Base-by-base conservation (phyloP, 2,113 vertebrate genomes). In the Pogonocichla stellata region DNA sequence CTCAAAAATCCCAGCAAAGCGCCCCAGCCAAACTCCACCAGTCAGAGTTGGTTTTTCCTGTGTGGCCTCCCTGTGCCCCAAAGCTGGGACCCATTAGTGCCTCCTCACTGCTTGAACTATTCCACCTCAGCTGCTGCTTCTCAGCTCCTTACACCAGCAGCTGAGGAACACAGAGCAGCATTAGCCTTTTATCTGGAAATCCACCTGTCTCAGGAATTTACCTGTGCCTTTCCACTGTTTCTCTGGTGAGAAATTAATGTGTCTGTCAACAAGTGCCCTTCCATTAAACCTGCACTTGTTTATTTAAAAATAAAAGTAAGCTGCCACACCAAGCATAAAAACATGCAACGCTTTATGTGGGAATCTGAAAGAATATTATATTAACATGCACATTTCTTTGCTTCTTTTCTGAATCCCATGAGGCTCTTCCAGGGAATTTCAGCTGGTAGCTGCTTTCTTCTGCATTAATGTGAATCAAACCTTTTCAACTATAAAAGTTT, bases 381-480 rank as follows among this genome's bases (percentile, higher is more conserved):
- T 98, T 97, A 96, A 97, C 95, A 97, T 95, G 93, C 83, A 96
- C 96, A 94, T 97, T 92, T 84, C 96, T 95, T 92, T 95, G 88
- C 95, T 96, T 94, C 95, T 94, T 36, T 96, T 80, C 93, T 95
- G 88, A 96, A 91, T 97, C 95, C 97, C 95, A 19, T 34, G 95
- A 89, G 95, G 89, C 57, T 92, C 75, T 96, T 89, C 33, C 83
- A 38, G 48, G 91, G 95, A 94, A 93, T 97, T 96, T 97, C 87
- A 77, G 77, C 72, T 96, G 96, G 74, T 77, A 97, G 62, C 71
- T 84, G 70, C 56, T 78, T 81, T 96, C 75, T 78, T 89, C 80
- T 1, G 1, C 94, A 93, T 96, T 96, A 97, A 95, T 57, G 80
- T 75, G 82, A 94, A 96, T 92, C 81, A 93, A 92, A 48, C 22